A percentile compares a stretch with the other conserved stretches of the same genome.
Evolutionary conservation across 2,113 vertebrate genomes (phyloP).

Genomic region (Naja naja): DNA sequence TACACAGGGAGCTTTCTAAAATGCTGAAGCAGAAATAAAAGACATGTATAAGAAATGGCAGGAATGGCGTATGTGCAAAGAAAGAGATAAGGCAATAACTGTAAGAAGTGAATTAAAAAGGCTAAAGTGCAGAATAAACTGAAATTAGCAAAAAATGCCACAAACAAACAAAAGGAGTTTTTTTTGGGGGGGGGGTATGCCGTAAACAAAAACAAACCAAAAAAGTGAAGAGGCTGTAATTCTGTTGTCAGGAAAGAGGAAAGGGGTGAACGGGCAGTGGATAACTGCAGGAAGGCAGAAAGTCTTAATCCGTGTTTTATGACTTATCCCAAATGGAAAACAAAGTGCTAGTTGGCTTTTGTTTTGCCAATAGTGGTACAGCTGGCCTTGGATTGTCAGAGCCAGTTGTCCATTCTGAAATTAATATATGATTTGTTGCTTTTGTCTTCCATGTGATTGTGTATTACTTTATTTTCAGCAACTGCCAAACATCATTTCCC

Average conservation of each 20-base stretch:
- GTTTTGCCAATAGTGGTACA: not conserved
- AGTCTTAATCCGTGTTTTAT: not conserved
- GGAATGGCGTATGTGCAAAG: not conserved
- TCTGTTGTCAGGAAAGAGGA: not conserved
- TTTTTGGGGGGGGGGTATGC: not conserved
- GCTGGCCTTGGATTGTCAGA: not conserved
- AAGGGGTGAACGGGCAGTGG: not conserved
- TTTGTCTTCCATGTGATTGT: not conserved
- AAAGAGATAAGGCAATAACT: not conserved
- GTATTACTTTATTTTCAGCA: not conserved
- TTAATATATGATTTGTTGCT: not conserved
- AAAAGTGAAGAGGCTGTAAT: not conserved
- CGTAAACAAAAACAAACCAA: not conserved
- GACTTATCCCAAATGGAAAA: not conserved
- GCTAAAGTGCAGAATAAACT: not conserved
- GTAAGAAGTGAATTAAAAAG: not conserved
- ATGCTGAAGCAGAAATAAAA: not conserved
- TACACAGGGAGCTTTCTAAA: not conserved
- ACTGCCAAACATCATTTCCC: not conserved
- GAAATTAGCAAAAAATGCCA: not conserved
- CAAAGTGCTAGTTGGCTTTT: not conserved
- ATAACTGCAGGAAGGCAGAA: not conserved
- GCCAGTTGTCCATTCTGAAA: not conserved
- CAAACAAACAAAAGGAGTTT: not conserved
- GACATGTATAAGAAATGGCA: not conserved